These are phyloP conservation scores for Luidia sarsii DNA, from an alignment of 53 echinoderm and acorn worm genomes.

Conservation along the genomic window DNA sequence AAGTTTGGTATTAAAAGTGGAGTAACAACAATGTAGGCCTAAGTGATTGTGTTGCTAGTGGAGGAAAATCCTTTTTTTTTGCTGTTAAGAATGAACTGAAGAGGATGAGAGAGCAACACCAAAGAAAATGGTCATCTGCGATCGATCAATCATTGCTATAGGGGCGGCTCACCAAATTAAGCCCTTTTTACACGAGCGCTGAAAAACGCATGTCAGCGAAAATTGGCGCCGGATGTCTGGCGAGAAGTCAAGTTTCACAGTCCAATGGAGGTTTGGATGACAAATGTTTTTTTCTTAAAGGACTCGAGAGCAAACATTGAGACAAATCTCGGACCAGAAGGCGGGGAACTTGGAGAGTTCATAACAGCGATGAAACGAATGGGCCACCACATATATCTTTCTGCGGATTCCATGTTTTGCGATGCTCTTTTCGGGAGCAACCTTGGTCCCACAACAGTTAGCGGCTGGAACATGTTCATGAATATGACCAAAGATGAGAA, in stretches of 20 bases:
- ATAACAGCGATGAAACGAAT: constrained; percentile 15
- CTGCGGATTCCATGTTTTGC: constrained; percentile 47
- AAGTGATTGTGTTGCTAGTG: too few species aligned
- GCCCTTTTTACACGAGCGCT: too few species aligned
- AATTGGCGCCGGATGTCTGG: too few species aligned
- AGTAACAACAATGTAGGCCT: too few species aligned
- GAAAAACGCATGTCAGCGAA: too few species aligned
- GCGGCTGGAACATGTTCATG: constrained; percentile 35
- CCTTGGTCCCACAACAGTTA: constrained; percentile 20
- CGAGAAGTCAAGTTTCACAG: constrained; percentile 35
- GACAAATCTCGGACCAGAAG: constrained; percentile 37
- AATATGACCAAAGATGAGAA: neutral
- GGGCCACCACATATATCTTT: constrained; percentile 41
- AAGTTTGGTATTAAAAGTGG: too few species aligned
- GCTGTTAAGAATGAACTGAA: too few species aligned
- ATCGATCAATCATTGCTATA: too few species aligned
- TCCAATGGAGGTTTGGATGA: constrained; percentile 58
- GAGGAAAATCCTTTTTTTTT: too few species aligned
- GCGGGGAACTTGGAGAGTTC: constrained; percentile 17
- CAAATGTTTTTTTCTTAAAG: constrained; percentile 34
- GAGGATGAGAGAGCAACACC: too few species aligned
- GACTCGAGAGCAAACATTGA: constrained; percentile 49
- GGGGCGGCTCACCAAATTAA: too few species aligned
- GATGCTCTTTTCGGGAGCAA: constrained; percentile 33
- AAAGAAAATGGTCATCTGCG: too few species aligned